Base-by-base conservation (phyloP, 1,140 invertebrate species). In the Trissolcus basalis region DNA sequence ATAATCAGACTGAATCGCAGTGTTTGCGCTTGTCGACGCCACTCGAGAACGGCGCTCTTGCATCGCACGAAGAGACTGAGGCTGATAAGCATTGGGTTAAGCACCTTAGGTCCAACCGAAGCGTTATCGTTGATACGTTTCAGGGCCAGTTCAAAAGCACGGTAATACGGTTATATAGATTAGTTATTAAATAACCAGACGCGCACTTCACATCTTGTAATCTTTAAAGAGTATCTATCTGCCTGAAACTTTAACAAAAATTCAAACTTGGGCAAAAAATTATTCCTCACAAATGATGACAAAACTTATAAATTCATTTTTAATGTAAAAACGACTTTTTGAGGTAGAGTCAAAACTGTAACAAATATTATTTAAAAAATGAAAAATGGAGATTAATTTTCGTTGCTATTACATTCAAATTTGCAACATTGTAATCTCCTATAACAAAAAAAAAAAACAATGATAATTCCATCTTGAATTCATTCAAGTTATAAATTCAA, bases 131-230 rank as follows among this genome's bases (percentile, higher is more conserved):
- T n/a, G 90, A 92, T 76, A 92, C 92, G 19, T 93, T 93, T 83
- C 92, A 93, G 83, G 92, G 93, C 60, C 92, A 93, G 76, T 93
- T 93, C 78, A 92, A 93, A 80, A 93, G 91, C 82, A 92, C 92
- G 65, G 93, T 94, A 86, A 88, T 2, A n/a, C n/a, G n/a, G n/a
- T n/a, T n/a, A n/a, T n/a, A n/a, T n/a, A n/a, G n/a, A n/a, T n/a
- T n/a, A n/a, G n/a, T n/a, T n/a, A n/a, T n/a, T n/a, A n/a, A n/a
- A n/a, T n/a, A n/a, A n/a, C n/a, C n/a, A n/a, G n/a, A n/a, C n/a
- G n/a, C n/a, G n/a, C n/a, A n/a, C n/a, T n/a, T n/a, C n/a, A n/a
- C n/a, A n/a, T n/a, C n/a, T n/a, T n/a, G n/a, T n/a, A n/a, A n/a
- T n/a, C n/a, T n/a, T n/a, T n/a, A n/a, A n/a, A n/a, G n/a, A n/a